Evolutionary conservation across 2,113 vertebrate genomes (phyloP), one percentile per base, ranked within the genome.

Genomic region (Amia ocellicauda): DNA sequence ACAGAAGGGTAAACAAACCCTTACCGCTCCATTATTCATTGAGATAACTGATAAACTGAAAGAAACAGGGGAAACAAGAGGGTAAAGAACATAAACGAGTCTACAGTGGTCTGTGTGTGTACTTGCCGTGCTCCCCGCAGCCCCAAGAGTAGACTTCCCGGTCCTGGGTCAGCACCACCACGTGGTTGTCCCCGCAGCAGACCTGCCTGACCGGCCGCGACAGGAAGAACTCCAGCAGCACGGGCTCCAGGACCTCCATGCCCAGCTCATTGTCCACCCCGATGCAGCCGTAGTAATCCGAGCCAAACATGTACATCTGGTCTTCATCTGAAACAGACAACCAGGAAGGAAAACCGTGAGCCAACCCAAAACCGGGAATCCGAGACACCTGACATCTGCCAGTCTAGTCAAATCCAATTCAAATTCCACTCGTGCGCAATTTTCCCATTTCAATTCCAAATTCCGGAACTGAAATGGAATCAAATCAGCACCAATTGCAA

Each of bases 261-360:
- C 94, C 92, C 36, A 83, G 69, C 53, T 82, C 78, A 31, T 89
- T 89, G 75, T 92, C 92, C 56, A 96, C 67, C 0, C 97, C 97
- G n/a, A 99, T 90, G 76, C 96, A 98, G 72, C 97, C 97, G 0
- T 99, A 98, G 71, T 99, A 99, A 78, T 99, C 95, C 0, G 97
- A 99, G 59, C 97, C 97, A 63, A 99, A 99, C 80, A 94, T 91
- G 84, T 98, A 99, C 69, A 96, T 84, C 81, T 99, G 95, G 74
- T 94, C 96, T 71, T 99, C 96, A 74, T 98, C 97, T 99, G 81
- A 14, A 72, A 69, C 4, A 23, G 56, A 74, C 67, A 45, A 29
- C 0, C 66, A 70, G 70, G 47, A 61, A 42, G 73, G 75, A 2
- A 27, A 27, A 69, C 13, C n/a, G n/a, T n/a, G n/a, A n/a, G n/a